Conservation (phyloP, 2,113 vertebrate species). For the Clarias magur region DNA sequence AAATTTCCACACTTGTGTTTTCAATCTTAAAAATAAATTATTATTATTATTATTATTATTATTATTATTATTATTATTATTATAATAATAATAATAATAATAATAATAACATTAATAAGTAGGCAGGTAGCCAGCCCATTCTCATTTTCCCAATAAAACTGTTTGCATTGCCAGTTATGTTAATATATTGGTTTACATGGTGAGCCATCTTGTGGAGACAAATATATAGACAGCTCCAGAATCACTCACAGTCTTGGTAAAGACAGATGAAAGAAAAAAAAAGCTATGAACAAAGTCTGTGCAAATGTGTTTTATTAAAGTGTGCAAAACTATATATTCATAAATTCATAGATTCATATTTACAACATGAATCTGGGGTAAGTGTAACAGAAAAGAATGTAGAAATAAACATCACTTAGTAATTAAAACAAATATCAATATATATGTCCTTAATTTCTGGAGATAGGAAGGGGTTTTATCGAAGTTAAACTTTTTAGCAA, state of each 20-base stretch:
- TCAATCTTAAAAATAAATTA: background rate
- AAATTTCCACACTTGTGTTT: background rate
- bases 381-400: no score
- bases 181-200: background rate
- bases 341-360: no score
- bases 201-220: constrained; percentile 10
- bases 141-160: background rate
- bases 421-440: no score
- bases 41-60: no score
- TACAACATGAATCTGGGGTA: no score
- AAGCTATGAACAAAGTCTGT: background rate
- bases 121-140: background rate
- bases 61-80: no score
- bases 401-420: no score
- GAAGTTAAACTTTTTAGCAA: no score
- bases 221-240: background rate
- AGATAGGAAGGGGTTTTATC: no score
- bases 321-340: no score
- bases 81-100: no score
- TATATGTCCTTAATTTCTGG: no score
- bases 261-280: background rate
- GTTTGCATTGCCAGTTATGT: background rate
- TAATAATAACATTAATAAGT: background rate
- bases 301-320: background rate
- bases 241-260: background rate